Evolutionary conservation across 1,140 invertebrate species (phyloP).

Genomic region (Piezodorus guildinii): DNA sequence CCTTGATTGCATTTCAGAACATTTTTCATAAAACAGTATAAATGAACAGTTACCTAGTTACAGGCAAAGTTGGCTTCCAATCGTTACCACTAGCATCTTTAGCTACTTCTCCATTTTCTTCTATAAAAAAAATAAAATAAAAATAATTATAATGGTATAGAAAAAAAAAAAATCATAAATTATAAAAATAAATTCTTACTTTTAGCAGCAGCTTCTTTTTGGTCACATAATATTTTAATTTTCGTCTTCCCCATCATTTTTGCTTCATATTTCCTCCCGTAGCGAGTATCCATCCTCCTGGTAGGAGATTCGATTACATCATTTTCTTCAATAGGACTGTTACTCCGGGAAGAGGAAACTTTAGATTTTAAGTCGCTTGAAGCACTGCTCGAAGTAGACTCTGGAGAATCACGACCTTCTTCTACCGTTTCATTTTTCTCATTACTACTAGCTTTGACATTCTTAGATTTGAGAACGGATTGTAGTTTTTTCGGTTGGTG

Average conservation of each 20-base stretch:
- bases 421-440: background rate
- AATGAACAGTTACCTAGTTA: too few species aligned
- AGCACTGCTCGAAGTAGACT: background rate
- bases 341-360: background rate
- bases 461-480: conserved; percentile 9
- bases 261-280: conserved; percentile 10
- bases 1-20: too few species aligned
- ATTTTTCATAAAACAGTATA: too few species aligned
- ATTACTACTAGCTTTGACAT: conserved; percentile 5
- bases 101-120: background rate
- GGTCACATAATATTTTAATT: conserved; percentile 6
- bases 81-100: background rate
- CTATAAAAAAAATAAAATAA: background rate
- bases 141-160: background rate
- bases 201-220: background rate
- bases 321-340: background rate
- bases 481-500: conserved; percentile 10
- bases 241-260: background rate
- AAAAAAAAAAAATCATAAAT: background rate
- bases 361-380: background rate
- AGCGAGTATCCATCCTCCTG: conserved; percentile 1
- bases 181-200: conserved; percentile 3
- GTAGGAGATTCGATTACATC: conserved; percentile 1
- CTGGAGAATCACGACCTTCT: background rate
- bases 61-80: background rate